These are phyloP conservation scores for Siniperca knerii DNA, from an alignment of 2,113 vertebrate species.

Conservation along the genomic window DNA sequence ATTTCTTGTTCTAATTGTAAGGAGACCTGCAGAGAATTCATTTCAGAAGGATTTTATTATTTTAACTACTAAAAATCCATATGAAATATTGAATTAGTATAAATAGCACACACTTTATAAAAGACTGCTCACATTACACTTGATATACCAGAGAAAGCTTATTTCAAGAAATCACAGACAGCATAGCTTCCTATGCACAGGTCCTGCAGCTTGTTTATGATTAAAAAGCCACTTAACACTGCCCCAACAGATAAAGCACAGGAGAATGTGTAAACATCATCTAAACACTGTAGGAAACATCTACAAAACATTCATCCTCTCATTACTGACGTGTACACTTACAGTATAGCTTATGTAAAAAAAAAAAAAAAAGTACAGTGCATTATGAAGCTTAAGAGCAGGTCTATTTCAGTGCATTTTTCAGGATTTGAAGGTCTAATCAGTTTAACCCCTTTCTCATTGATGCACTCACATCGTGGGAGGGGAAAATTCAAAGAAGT, in stretches of 20 bases:
- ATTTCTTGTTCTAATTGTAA: slow-evolving; percentile 23
- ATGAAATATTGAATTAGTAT: slow-evolving; percentile 75
- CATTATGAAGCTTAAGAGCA: slow-evolving; percentile 63
- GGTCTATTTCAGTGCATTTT: slow-evolving; percentile 52
- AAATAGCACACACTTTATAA: slow-evolving; percentile 73
- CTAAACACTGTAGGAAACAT: slow-evolving; percentile 76
- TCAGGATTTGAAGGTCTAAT: slow-evolving; percentile 19
- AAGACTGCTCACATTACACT: slow-evolving; percentile 72
- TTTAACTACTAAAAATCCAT: slow-evolving; percentile 72
- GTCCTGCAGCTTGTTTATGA: slow-evolving; percentile 45
- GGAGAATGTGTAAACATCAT: slow-evolving; percentile 51
- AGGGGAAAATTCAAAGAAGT: slow-evolving; percentile 55
- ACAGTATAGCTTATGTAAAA: slow-evolving; percentile 69
- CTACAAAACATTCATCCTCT: slow-evolving; percentile 64
- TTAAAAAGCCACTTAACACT: slow-evolving; percentile 61
- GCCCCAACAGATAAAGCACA: slow-evolving; percentile 55
- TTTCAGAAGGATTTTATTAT: slow-evolving; percentile 71
- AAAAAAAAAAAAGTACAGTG: slow-evolving; percentile 65
- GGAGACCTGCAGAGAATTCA: slow-evolving; percentile 6
- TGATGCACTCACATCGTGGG: slow-evolving; percentile 32
- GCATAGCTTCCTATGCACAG: slow-evolving; percentile 52
- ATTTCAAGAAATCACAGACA: slow-evolving; percentile 74
- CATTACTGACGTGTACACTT: slow-evolving; percentile 60
- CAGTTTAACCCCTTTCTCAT: slow-evolving; percentile 16
- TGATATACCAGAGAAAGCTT: slow-evolving; percentile 73